Percentiles rank a stretch among this genome's conserved stretches.
Evolutionary conservation across 2,113 vertebrate species (phyloP).

Genomic region (Castor canadensis): DNA sequence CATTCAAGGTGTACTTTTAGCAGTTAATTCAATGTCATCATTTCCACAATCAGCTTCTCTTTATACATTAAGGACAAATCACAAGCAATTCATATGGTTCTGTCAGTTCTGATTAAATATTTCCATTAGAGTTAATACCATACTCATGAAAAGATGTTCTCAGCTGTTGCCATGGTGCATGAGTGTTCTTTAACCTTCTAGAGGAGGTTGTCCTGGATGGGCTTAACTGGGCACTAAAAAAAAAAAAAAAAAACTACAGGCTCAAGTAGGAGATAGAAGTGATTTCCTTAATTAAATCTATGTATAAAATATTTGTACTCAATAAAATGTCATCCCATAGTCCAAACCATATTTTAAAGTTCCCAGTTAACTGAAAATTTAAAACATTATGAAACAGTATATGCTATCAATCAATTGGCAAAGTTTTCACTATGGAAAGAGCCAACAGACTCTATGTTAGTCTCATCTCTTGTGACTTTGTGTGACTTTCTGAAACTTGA

Average conservation of each 20-base stretch:
- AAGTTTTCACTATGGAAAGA: not conserved
- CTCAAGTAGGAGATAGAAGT: not conserved
- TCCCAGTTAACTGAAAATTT: not conserved
- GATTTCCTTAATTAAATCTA: not conserved
- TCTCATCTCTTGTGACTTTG: not conserved
- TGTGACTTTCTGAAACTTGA: not conserved
- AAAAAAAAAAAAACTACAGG: not conserved
- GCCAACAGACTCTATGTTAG: not conserved
- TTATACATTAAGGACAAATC: slow-evolving; percentile 21
- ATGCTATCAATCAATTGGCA: not conserved
- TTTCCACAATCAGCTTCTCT: slow-evolving; percentile 26
- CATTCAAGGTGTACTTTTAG: not conserved
- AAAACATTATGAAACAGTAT: not conserved
- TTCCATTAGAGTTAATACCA: not conserved
- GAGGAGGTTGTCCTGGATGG: not conserved
- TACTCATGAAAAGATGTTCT: not conserved
- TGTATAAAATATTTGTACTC: not conserved
- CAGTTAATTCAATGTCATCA: slow-evolving; percentile 44
- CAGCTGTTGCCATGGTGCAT: not conserved
- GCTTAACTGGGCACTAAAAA: not conserved
- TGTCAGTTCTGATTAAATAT: slow-evolving; percentile 41
- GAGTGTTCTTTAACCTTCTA: not conserved
- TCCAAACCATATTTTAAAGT: not conserved
- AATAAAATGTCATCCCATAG: not conserved
- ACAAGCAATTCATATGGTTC: not conserved